A percentile compares a stretch with the other conserved stretches of the same genome.
phyloP scores from a whole-genome alignment of 2,113 vertebrate genomes.

The Pungitius pungitius region DNA sequence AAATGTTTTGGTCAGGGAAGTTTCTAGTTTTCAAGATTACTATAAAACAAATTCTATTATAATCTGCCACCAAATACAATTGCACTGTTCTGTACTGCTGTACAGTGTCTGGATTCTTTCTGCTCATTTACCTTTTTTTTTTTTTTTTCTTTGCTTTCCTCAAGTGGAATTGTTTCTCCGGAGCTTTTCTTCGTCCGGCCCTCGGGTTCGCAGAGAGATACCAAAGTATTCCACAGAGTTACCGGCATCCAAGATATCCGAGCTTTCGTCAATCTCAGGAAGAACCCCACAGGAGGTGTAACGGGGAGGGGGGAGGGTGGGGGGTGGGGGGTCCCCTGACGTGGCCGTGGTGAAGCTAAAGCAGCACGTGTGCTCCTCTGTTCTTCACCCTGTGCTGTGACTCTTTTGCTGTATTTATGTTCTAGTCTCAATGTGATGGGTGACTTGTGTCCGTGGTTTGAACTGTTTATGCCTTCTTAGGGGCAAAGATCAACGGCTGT shows the following conservation, averaged over 20 bases:
- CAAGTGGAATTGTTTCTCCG: conserved; percentile 52
- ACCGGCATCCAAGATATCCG: conserved; percentile 65
- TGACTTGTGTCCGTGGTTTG: conserved; percentile 66
- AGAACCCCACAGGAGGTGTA: conserved; percentile 62
- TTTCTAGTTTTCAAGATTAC: conserved; percentile 72
- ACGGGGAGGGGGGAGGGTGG: conserved; percentile 16
- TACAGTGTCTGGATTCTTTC: conserved; percentile 75
- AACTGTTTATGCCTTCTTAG: conserved; percentile 79
- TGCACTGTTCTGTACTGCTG: conserved; percentile 84
- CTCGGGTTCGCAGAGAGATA: conserved; percentile 77
- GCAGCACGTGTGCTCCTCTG: conserved; percentile 57
- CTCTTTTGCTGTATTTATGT: conserved; percentile 72
- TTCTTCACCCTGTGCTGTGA: conserved; percentile 72
- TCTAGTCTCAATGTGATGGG: conserved; percentile 73
- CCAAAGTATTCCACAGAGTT: conserved; percentile 83
- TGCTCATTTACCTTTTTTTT: conserved; percentile 42
- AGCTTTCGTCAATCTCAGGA: conserved; percentile 82
- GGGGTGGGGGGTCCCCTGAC: conserved; percentile 32
- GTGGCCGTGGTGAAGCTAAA: conserved; percentile 62
- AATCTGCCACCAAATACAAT: conserved; percentile 84
- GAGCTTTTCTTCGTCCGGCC: conserved; percentile 49
- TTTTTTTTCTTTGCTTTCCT: conserved; percentile 44
- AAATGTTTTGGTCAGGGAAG: conserved; percentile 80
- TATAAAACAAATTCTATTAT: conserved; percentile 76
- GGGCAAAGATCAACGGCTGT: conserved; percentile 74